phyloP scores from a whole-genome alignment of 1,140 invertebrate species.

The Thaumatotibia leucotreta region DNA sequence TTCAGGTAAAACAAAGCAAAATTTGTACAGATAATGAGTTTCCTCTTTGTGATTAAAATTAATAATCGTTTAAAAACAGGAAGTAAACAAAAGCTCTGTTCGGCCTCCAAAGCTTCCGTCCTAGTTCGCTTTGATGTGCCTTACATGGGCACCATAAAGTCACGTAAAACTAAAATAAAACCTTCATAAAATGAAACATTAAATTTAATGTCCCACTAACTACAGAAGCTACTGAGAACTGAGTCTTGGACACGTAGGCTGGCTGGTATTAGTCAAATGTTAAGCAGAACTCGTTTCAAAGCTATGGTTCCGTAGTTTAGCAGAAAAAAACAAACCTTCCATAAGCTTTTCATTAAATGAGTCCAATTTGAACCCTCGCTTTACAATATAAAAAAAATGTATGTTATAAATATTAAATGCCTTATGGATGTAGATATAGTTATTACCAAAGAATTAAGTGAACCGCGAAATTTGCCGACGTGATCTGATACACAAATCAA shows the following conservation, averaged over 20 bases:
- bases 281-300: neutral
- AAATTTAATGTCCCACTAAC: slow-evolving; percentile 9
- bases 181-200: slow-evolving; percentile 10
- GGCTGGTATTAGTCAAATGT: neutral
- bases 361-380: no score
- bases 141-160: slow-evolving; percentile 1
- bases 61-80: neutral
- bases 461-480: no score
- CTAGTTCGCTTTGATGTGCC: slow-evolving; percentile 1
- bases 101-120: neutral
- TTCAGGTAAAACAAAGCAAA: no score
- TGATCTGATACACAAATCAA: no score
- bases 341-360: no score
- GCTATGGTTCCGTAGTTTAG: neutral
- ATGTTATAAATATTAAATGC: no score
- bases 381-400: no score
- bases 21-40: neutral
- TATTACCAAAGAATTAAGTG: no score
- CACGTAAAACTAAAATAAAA: slow-evolving; percentile 9
- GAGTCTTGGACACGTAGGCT: neutral
- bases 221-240: slow-evolving; percentile 6
- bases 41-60: neutral
- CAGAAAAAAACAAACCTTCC: no score
- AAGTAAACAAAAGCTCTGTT: slow-evolving; percentile 1
- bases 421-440: no score